Base-by-base conservation (phyloP, 2,797 vertebrate species). In the Clarias platycephalus region DNA sequence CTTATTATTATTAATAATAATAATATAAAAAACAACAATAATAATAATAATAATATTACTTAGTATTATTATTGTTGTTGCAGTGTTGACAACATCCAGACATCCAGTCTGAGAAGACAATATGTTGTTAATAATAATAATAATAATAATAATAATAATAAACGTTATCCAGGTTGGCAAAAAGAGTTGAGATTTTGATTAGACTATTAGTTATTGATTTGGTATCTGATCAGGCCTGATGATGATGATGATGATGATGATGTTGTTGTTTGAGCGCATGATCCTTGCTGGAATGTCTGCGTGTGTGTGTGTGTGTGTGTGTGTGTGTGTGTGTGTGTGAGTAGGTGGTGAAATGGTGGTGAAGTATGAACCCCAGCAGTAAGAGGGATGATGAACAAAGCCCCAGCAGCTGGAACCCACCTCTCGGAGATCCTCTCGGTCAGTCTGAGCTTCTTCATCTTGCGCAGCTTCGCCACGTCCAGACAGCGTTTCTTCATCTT, bases 401-500 rank as follows among this genome's bases (percentile, higher is more conserved):
- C 67, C 20, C 91, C 92, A 92, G 93, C 92, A 94, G 92, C 92
- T 92, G 91, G 90, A 87, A 83, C 89, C 55, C 68, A 95, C 95
- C 95, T 96, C 70, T 96, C 95, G 26, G 94, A 95, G 84, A 96
- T 93, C 93, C 81, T 91, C 92, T 96, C 95, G 88, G 94, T 94
- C 77, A 96, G 92, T 88, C 93, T 94, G 82, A 94, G 90, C 67
- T 94, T 95, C 86, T 93, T 96, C 94, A 94, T 95, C 82, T 94
- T 96, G 90, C 94, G 93, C 24, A 95, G 91, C 92, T 91, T 94
- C 93, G 84, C 93, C 91, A 94, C 93, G 89, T 96, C 95, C 93
- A 94, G 93, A 85, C 91, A 93, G 20, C 95, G 95, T 91, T 95
- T 96, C 94, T 95, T 96, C 95, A 96, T 96, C 87, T 89, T 96